Percentiles rank a stretch among this genome's conserved stretches.
Conservation (phyloP, 2,113 vertebrate species). For the Corythaixoides concolor region DNA sequence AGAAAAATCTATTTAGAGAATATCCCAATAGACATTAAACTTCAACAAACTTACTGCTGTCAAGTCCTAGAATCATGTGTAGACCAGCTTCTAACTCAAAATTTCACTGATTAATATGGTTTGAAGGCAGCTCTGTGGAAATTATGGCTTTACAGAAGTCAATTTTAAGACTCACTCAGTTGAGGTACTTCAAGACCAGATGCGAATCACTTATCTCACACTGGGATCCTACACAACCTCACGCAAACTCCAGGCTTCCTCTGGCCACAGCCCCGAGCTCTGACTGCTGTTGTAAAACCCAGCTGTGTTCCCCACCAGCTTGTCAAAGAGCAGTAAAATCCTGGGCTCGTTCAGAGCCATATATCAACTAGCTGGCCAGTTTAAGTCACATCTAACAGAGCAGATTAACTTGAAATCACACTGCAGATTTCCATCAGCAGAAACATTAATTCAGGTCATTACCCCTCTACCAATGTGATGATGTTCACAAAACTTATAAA, state of each 20-base stretch:
- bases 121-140: neutral
- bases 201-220: neutral
- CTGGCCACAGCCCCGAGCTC: neutral
- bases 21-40: neutral
- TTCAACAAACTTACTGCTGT: neutral
- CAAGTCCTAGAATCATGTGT: neutral
- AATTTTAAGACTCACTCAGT: neutral
- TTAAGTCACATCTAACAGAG: neutral
- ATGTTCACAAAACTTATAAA: neutral
- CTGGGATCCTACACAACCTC: neutral
- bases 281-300: rapidly evolving
- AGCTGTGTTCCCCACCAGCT: neutral
- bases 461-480: neutral
- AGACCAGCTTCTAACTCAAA: neutral
- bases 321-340: neutral
- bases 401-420: neutral
- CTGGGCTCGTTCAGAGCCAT: rapidly evolving
- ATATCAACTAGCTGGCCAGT: neutral
- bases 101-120: neutral
- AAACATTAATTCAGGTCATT: neutral
- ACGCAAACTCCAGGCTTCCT: neutral
- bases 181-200: neutral
- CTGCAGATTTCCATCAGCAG: neutral
- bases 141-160: neutral
- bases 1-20: neutral